These are phyloP conservation scores for Coptodon bakossiorum DNA, from an alignment of 2,113 vertebrate genomes.

Conservation along the genomic window DNA sequence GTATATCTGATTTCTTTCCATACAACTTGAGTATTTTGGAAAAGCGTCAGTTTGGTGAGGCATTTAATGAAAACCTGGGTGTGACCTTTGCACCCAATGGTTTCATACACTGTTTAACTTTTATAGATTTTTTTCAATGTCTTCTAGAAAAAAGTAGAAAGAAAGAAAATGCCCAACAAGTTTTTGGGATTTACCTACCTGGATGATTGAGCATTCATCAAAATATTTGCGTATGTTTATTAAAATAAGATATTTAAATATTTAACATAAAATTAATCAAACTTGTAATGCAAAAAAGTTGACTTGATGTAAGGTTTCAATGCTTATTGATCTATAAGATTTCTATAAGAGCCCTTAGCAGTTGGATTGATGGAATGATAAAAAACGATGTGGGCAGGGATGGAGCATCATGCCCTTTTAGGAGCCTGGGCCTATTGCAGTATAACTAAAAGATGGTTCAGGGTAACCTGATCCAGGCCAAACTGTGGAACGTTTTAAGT, in stretches of 20 bases:
- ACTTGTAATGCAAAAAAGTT: background rate
- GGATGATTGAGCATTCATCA: background rate
- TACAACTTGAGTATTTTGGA: background rate
- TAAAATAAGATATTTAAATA: background rate
- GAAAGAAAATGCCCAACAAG: background rate
- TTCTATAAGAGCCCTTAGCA: background rate
- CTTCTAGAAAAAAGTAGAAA: background rate
- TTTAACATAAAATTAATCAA: background rate
- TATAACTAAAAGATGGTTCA: background rate
- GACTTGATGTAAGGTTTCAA: background rate
- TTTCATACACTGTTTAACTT: background rate
- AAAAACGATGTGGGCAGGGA: background rate
- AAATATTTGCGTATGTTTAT: background rate
- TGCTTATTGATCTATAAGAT: background rate
- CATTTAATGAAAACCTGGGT: background rate
- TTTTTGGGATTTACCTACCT: background rate
- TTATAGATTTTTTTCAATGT: background rate
- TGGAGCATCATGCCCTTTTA: background rate
- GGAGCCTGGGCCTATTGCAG: background rate
- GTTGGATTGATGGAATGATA: background rate
- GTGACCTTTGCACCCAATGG: background rate
- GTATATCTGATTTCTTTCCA: background rate
- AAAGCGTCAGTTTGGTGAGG: fast-evolving
- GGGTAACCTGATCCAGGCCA: background rate
- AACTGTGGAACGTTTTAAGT: background rate